phyloP scores from a whole-genome alignment of 2,888 invertebrate species.

The Archaeoteleia sp. region DNA sequence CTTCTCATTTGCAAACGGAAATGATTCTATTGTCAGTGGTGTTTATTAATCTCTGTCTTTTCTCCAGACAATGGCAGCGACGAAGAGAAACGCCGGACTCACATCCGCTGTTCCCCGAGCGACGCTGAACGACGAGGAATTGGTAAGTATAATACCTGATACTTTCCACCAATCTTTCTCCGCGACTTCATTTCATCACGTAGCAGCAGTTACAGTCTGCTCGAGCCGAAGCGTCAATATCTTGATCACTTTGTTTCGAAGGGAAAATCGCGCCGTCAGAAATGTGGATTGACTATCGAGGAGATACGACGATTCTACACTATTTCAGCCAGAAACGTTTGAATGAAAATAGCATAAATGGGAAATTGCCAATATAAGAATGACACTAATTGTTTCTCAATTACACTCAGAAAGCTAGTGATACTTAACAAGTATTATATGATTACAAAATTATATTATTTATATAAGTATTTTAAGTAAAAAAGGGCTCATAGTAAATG shows the following conservation, averaged over 20 bases:
- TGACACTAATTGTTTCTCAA: too few relatives aligned
- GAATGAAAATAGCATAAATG: slow-evolving; percentile 20
- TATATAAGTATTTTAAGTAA: too few relatives aligned
- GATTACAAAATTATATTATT: too few relatives aligned
- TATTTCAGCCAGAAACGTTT: not conserved
- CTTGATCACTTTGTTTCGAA: slow-evolving; percentile 22
- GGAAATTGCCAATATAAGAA: not conserved
- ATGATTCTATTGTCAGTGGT: slow-evolving; percentile 46
- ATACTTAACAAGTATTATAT: too few relatives aligned
- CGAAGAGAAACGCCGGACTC: slow-evolving; percentile 97
- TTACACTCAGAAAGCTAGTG: too few relatives aligned
- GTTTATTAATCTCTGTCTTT: slow-evolving; percentile 60
- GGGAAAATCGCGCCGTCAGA: slow-evolving; percentile 9
- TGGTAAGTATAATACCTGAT: slow-evolving; percentile 82
- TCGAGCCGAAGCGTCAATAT: slow-evolving; percentile 33
- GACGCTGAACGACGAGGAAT: slow-evolving; percentile 98
- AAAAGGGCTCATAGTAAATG: too few relatives aligned
- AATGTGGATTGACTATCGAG: not conserved
- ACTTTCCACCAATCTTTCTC: slow-evolving; percentile 17
- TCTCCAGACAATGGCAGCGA: slow-evolving; percentile 97
- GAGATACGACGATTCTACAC: not conserved
- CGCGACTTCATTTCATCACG: slow-evolving; percentile 17
- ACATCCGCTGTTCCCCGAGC: slow-evolving; percentile 98
- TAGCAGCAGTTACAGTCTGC: slow-evolving; percentile 8
- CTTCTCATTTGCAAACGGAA: slow-evolving; percentile 35